Conservation (phyloP, 2,797 vertebrate genomes). For the Myripristis murdjan region DNA sequence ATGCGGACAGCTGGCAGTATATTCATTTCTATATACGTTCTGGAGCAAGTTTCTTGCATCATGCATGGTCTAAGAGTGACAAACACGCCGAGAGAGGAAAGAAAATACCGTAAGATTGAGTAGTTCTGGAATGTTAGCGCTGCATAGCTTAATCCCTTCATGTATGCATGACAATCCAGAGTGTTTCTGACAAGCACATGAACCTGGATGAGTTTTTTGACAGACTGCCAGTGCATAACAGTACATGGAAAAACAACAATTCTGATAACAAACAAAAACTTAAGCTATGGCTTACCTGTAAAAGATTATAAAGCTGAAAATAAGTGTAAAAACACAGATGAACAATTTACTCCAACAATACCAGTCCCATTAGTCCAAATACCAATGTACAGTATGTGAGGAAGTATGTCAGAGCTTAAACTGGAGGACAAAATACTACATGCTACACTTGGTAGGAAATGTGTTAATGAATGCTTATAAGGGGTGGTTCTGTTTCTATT, state of each 20-base stretch:
- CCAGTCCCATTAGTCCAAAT: slow-evolving; percentile 15
- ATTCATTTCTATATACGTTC: neutral
- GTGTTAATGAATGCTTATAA: slow-evolving; percentile 3
- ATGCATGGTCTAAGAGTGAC: slow-evolving; percentile 32
- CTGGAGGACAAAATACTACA: slow-evolving; percentile 32
- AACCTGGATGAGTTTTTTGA: slow-evolving; percentile 17
- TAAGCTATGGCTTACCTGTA: slow-evolving; percentile 57
- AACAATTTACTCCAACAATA: slow-evolving; percentile 13
- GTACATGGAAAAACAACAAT: slow-evolving; percentile 1
- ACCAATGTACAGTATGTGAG: slow-evolving; percentile 25
- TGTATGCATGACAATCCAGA: slow-evolving; percentile 14
- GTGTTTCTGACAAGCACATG: slow-evolving; percentile 29
- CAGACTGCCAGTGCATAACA: slow-evolving; percentile 50
- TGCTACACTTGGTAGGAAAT: slow-evolving; percentile 15
- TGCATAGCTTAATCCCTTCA: slow-evolving; percentile 67
- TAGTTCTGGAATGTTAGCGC: slow-evolving; percentile 64
- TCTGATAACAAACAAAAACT: slow-evolving; percentile 14
- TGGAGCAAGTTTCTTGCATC: slow-evolving; percentile 2
- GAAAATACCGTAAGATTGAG: slow-evolving; percentile 12
- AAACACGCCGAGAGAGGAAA: slow-evolving; percentile 7
- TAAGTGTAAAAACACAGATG: slow-evolving; percentile 29
- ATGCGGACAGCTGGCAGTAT: slow-evolving; percentile 10
- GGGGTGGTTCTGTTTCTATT: slow-evolving; percentile 39
- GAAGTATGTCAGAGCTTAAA: slow-evolving; percentile 41
- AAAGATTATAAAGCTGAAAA: slow-evolving; percentile 40